Evolutionary conservation across 2,888 invertebrate genomes (phyloP).

Genomic region (Cephus rjabovi): DNA sequence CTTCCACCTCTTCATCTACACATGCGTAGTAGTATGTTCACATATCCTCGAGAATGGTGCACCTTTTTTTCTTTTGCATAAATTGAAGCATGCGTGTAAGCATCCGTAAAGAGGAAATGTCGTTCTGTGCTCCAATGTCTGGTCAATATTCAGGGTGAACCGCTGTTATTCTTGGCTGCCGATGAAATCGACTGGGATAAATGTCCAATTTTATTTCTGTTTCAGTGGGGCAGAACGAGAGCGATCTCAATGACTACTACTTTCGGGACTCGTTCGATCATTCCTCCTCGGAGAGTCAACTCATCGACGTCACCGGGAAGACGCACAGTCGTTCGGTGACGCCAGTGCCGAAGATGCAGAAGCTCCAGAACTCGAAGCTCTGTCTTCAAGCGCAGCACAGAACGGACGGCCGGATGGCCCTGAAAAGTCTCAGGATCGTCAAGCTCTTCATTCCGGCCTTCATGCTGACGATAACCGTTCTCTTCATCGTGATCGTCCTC

Average conservation of each 20-base stretch:
- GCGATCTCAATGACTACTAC: slow-evolving; percentile 74
- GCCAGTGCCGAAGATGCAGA: slow-evolving; percentile 63
- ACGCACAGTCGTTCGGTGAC: slow-evolving; percentile 56
- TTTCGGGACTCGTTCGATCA: slow-evolving; percentile 83
- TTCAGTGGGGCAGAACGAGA: slow-evolving; percentile 61
- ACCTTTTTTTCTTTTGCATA: too few relatives aligned
- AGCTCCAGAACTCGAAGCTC: slow-evolving; percentile 60
- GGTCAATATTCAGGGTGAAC: too few relatives aligned
- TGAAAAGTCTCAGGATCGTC: slow-evolving; percentile 68
- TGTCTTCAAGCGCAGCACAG: slow-evolving; percentile 35
- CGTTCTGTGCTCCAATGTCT: too few relatives aligned
- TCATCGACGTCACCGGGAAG: slow-evolving; percentile 67
- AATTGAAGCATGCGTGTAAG: too few relatives aligned
- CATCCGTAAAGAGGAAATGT: too few relatives aligned
- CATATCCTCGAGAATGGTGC: too few relatives aligned
- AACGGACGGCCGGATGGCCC: slow-evolving; percentile 29
- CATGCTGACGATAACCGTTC: slow-evolving; percentile 77
- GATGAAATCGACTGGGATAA: too few relatives aligned
- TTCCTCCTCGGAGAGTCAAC: slow-evolving; percentile 83
- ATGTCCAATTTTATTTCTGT: slow-evolving; percentile 29
- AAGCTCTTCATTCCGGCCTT: slow-evolving; percentile 84
- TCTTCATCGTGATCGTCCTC: slow-evolving; percentile 77
- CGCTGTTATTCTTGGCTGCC: too few relatives aligned
- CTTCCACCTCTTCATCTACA: too few relatives aligned
- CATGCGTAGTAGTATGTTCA: too few relatives aligned